Conservation (phyloP, 92 coral and sea anemone species). For the Galaxea fascicularis region DNA sequence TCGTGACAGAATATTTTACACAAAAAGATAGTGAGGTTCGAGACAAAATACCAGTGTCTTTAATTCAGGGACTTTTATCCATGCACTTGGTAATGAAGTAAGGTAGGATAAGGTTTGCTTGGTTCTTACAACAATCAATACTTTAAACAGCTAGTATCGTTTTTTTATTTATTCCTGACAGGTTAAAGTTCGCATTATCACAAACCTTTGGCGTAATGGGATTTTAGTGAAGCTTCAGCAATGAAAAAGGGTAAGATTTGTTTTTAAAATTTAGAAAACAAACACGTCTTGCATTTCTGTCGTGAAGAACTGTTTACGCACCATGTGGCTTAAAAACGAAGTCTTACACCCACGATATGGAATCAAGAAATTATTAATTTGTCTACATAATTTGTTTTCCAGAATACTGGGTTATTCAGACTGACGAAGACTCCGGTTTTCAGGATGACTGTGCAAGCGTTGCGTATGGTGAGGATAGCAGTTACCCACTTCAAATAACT, state of each 20-base stretch:
- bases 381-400: not conserved
- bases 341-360: not conserved
- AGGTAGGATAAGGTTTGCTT: conserved; percentile 4
- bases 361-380: not conserved
- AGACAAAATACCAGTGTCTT: not conserved
- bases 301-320: not conserved
- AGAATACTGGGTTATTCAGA: conserved; percentile 31
- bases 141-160: not conserved
- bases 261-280: conserved; percentile 10
- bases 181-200: not conserved
- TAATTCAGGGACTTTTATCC: not conserved
- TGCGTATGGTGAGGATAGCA: conserved; percentile 21
- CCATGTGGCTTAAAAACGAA: not conserved
- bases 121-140: not conserved
- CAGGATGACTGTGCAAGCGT: conserved; percentile 39
- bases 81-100: not conserved
- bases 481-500: not conserved
- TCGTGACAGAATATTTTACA: conserved; percentile 35
- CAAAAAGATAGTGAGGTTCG: not conserved
- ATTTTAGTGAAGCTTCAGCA: not conserved
- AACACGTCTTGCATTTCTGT: not conserved
- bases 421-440: conserved; percentile 55
- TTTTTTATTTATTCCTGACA: not conserved
- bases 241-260: conserved; percentile 36
- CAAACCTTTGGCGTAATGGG: not conserved